Evolutionary conservation across 1,140 invertebrate species (phyloP).

Genomic region (Goniozus legneri): DNA sequence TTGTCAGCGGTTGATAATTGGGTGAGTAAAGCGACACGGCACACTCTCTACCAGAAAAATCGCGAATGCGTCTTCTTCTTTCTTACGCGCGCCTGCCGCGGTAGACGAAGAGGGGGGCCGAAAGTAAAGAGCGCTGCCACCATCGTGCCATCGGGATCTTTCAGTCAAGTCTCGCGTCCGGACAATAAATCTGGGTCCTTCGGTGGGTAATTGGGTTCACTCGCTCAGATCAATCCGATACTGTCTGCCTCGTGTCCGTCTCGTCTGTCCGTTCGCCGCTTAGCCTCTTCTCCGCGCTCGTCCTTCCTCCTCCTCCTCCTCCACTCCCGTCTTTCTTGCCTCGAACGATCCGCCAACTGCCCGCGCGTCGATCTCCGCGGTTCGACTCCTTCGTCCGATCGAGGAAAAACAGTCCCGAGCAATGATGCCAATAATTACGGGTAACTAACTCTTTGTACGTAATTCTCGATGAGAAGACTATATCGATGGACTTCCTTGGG

Average conservation of each 20-base stretch:
- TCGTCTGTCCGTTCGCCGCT: slow-evolving; percentile 36
- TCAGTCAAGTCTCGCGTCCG: slow-evolving; percentile 35
- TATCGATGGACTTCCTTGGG: too few relatives aligned
- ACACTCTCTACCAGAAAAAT: slow-evolving; percentile 20
- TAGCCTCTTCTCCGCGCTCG: slow-evolving; percentile 18
- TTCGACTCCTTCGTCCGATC: too few relatives aligned
- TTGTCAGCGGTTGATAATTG: slow-evolving; percentile 47
- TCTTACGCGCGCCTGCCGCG: too few relatives aligned
- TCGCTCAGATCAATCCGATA: slow-evolving; percentile 54
- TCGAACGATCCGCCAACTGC: too few relatives aligned
- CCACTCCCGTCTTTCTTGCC: background rate
- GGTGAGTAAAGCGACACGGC: slow-evolving; percentile 42
- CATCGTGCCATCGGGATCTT: slow-evolving; percentile 37
- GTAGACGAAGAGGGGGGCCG: too few relatives aligned
- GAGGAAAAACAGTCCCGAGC: too few relatives aligned
- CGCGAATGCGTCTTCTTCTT: background rate
- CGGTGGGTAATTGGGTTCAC: slow-evolving; percentile 54
- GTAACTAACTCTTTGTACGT: too few relatives aligned
- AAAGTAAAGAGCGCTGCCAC: slow-evolving; percentile 44
- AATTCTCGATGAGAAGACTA: too few relatives aligned
- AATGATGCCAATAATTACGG: too few relatives aligned
- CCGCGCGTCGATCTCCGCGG: too few relatives aligned
- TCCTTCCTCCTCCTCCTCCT: slow-evolving; percentile 13
- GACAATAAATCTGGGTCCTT: slow-evolving; percentile 53
- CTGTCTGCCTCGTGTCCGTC: slow-evolving; percentile 50